Evolutionary conservation across 2,113 vertebrate genomes (phyloP).

Genomic region (Hymenochirus boettgeri): DNA sequence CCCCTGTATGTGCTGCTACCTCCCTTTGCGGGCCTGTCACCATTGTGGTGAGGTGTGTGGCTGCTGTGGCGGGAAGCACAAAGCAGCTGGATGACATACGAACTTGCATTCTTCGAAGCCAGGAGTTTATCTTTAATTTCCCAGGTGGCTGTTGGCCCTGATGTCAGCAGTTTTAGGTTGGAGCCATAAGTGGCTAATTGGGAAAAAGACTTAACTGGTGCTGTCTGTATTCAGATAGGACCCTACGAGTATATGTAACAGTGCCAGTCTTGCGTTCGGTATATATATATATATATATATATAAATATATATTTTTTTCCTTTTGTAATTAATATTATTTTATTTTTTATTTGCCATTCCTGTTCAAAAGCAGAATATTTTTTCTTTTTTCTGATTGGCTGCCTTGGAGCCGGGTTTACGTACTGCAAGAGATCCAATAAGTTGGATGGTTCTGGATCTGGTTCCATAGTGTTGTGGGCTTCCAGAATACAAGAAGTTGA

Average conservation of each 20-base stretch:
- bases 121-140: slow-evolving; percentile 61
- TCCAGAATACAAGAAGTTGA: neutral
- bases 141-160: slow-evolving; percentile 33
- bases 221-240: slow-evolving; percentile 31
- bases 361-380: slow-evolving; percentile 10
- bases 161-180: slow-evolving; percentile 16
- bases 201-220: slow-evolving; percentile 4
- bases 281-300: slow-evolving; percentile 36
- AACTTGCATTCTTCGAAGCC: slow-evolving; percentile 5
- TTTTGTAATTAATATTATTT: slow-evolving; percentile 40
- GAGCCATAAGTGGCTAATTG: slow-evolving; percentile 3
- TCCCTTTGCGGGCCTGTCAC: slow-evolving; percentile 91
- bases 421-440: neutral
- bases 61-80: slow-evolving; percentile 97
- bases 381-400: neutral
- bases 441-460: neutral
- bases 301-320: slow-evolving; percentile 1
- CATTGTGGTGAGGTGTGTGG: slow-evolving; percentile 92
- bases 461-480: slow-evolving; percentile 8
- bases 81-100: slow-evolving; percentile 86
- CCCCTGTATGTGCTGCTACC: slow-evolving; percentile 98
- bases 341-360: slow-evolving; percentile 39
- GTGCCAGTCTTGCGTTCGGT: slow-evolving; percentile 36
- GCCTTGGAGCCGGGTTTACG: neutral
- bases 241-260: slow-evolving; percentile 30